Percentiles rank a stretch among this genome's conserved stretches.
Evolutionary conservation across 2,888 invertebrate species (phyloP).

Genomic region (Lapara coniferarum): DNA sequence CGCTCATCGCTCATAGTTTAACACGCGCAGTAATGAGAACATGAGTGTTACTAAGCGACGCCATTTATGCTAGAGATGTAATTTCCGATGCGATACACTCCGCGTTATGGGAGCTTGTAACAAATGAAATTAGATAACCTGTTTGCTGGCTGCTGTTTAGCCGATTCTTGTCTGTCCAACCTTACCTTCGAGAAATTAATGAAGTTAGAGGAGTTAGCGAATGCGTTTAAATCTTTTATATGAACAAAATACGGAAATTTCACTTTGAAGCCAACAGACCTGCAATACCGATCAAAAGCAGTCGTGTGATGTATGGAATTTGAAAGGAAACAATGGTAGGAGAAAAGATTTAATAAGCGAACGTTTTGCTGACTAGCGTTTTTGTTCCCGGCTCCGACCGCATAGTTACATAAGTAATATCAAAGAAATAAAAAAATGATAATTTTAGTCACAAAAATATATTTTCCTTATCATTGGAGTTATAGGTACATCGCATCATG

Average conservation of each 20-base stretch:
- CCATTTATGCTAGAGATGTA: constrained; percentile 68
- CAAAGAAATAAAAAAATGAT: no score
- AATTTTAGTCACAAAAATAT: no score
- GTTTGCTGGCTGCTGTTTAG: constrained; percentile 31
- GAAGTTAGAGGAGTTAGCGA: neutral
- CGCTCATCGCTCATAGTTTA: constrained; percentile 42
- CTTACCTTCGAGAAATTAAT: constrained; percentile 1
- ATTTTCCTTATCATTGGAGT: no score
- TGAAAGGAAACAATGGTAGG: no score
- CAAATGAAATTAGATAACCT: constrained; percentile 54
- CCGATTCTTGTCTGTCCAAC: constrained; percentile 20
- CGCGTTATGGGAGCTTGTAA: constrained; percentile 41
- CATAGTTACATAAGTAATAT: no score
- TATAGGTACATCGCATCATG: no score
- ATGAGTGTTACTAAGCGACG: constrained; percentile 59
- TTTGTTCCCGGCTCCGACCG: no score
- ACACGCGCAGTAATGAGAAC: constrained; percentile 56
- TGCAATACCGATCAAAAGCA: no score
- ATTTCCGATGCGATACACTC: constrained; percentile 66
- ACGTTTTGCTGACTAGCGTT: no score
- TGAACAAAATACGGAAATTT: neutral
- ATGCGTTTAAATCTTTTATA: neutral
- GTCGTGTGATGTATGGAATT: no score
- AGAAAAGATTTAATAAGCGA: no score
- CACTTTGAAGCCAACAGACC: no score